Evolutionary conservation across 2,113 vertebrate species (phyloP).

Genomic region (Hemiscyllium ocellatum): DNA sequence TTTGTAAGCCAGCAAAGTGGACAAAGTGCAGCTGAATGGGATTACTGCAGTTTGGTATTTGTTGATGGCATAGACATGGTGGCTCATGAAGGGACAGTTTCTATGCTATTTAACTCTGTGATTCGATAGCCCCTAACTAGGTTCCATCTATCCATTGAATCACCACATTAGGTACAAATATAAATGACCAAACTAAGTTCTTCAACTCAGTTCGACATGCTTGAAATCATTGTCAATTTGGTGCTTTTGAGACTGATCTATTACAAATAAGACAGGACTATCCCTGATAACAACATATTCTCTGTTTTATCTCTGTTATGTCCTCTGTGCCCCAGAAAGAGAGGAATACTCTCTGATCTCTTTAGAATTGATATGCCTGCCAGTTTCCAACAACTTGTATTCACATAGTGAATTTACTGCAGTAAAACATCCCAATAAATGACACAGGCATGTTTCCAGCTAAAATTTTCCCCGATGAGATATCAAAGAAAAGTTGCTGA

Average conservation of each 20-base stretch:
- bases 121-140: not conserved
- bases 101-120: too few relatives aligned
- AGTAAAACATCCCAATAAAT: too few relatives aligned
- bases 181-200: not conserved
- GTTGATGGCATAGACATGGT: too few relatives aligned
- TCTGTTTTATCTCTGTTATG: not conserved
- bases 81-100: too few relatives aligned
- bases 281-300: not conserved
- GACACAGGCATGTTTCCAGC: not conserved
- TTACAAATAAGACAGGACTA: not conserved
- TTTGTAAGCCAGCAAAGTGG: too few relatives aligned
- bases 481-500: not conserved
- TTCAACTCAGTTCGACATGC: not conserved
- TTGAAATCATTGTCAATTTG: not conserved
- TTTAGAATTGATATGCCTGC: not conserved
- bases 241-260: too few relatives aligned
- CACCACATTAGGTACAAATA: not conserved
- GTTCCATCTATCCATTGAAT: not conserved
- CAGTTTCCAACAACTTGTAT: not conserved
- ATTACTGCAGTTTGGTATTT: too few relatives aligned
- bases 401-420: too few relatives aligned
- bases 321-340: not conserved
- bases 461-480: not conserved
- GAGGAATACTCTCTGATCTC: not conserved
- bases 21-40: too few relatives aligned